phyloP scores from a whole-genome alignment of 2,113 vertebrate genomes.

The Blennius ocellaris region DNA sequence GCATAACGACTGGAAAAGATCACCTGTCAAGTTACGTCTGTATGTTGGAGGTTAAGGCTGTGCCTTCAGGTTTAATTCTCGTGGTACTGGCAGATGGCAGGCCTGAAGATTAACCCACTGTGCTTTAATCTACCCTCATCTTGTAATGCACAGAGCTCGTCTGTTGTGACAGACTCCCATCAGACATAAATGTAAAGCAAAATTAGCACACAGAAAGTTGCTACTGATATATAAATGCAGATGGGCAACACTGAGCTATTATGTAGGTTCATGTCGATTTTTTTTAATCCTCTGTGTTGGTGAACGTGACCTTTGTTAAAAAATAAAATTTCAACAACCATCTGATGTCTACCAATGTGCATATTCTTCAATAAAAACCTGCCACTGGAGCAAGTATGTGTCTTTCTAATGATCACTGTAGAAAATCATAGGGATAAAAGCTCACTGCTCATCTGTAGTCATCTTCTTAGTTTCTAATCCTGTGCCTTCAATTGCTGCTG shows the following conservation, averaged over 20 bases:
- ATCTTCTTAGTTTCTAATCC: constrained; percentile 70
- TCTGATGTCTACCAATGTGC: background rate
- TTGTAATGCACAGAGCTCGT: constrained; percentile 77
- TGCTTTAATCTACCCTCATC: constrained; percentile 82
- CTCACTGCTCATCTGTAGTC: constrained; percentile 59
- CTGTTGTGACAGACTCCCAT: constrained; percentile 57
- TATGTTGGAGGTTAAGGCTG: constrained; percentile 40
- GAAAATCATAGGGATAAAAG: constrained; percentile 49
- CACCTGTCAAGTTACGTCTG: constrained; percentile 54
- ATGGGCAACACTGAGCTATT: background rate
- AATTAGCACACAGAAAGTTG: constrained; percentile 47
- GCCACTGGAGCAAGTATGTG: constrained; percentile 5
- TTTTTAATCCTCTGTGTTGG: background rate
- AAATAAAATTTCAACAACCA: background rate
- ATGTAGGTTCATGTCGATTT: background rate
- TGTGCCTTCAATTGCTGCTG: constrained; percentile 53
- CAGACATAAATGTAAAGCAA: constrained; percentile 40
- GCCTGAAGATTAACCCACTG: constrained; percentile 82
- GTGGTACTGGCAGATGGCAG: constrained; percentile 79
- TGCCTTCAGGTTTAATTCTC: constrained; percentile 79
- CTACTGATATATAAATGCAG: background rate
- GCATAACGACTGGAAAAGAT: constrained; percentile 18
- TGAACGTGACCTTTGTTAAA: background rate
- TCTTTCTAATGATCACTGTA: constrained; percentile 19
- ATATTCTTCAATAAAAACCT: background rate